A percentile compares a stretch with the other conserved stretches of the same genome.
These are phyloP conservation scores for Heliocidaris erythrogramma DNA, from an alignment of 35 echinoderm and acorn worm species.

Conservation along the genomic window DNA sequence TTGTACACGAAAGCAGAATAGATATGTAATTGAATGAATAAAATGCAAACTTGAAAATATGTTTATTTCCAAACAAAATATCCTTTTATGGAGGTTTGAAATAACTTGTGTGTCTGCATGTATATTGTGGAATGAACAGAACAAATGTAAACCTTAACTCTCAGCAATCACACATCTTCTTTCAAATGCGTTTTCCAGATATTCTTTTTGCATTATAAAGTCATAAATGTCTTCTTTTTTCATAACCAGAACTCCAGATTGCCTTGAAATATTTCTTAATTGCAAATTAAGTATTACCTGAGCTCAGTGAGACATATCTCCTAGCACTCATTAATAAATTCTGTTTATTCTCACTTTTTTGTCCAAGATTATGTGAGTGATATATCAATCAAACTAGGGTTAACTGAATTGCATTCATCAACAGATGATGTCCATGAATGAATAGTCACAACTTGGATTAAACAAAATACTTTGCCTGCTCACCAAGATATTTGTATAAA, in stretches of 20 bases:
- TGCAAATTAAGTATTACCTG: background rate
- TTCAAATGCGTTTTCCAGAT: background rate
- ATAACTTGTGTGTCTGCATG: background rate
- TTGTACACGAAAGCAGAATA: too few relatives aligned
- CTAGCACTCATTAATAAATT: background rate
- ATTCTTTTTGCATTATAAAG: background rate
- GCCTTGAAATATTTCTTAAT: background rate
- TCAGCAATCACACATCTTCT: background rate
- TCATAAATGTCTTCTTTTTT: background rate
- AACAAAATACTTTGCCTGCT: background rate
- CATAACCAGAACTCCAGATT: background rate
- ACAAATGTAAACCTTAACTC: background rate
- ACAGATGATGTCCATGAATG: background rate
- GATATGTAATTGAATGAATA: background rate
- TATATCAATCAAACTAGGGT: background rate
- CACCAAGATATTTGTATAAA: background rate
- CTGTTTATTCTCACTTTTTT: background rate
- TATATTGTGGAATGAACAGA: background rate
- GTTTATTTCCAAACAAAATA: background rate
- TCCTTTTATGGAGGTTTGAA: background rate
- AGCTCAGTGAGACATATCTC: background rate
- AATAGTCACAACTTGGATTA: background rate
- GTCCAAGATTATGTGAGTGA: background rate
- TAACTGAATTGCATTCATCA: background rate
- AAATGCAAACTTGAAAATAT: background rate